Conservation (phyloP, 2,888 invertebrate species). For the Luperina nickerlii region DNA sequence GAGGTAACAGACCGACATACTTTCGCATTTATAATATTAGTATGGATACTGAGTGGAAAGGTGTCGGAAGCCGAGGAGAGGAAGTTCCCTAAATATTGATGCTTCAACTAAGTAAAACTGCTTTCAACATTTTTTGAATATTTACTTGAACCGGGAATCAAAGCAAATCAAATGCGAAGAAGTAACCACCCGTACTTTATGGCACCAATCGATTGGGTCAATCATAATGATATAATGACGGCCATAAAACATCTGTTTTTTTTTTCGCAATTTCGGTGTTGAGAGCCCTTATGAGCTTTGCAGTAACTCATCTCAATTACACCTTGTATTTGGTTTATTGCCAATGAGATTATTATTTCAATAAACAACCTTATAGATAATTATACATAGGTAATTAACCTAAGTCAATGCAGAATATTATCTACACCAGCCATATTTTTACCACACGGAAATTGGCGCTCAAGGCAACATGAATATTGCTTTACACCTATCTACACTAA, state of each 20-base stretch:
- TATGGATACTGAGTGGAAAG: background rate
- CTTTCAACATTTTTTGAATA: background rate
- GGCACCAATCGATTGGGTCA: background rate
- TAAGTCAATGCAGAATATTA: background rate
- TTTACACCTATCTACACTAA: background rate
- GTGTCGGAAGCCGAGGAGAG: background rate
- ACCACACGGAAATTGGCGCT: background rate
- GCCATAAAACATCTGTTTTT: background rate
- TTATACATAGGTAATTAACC: background rate
- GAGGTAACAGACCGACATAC: too few relatives aligned
- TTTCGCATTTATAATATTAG: too few relatives aligned
- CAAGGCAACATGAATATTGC: background rate
- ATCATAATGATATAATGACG: background rate
- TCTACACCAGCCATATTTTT: background rate
- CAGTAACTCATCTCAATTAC: background rate
- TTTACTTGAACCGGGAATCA: background rate
- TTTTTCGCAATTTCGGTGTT: background rate
- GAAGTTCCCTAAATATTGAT: background rate
- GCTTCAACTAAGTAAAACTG: background rate
- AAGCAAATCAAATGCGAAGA: background rate
- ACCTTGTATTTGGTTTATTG: background rate
- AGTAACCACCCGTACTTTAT: background rate
- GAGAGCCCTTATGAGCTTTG: background rate
- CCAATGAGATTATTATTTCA: background rate
- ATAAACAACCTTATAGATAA: background rate